These are phyloP conservation scores for Mastacembelus armatus DNA, from an alignment of 2,797 vertebrate genomes.

Conservation along the genomic window DNA sequence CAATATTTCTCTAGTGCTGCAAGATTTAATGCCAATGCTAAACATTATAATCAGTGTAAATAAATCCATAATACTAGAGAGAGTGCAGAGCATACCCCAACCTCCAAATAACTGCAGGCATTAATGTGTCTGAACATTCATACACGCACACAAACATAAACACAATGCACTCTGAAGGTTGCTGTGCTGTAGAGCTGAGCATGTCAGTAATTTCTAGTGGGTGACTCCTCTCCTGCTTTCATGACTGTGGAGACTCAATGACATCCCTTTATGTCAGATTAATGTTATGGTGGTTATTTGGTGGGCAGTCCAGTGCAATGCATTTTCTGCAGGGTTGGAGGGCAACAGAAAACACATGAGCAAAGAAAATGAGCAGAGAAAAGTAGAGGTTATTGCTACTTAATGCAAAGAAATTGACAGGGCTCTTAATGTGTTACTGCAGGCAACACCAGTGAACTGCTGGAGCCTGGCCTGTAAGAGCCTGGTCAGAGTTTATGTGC, in stretches of 20 bases:
- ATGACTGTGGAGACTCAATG: slow-evolving; percentile 50
- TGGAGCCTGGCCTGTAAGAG: slow-evolving; percentile 34
- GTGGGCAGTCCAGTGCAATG: slow-evolving; percentile 51
- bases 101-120: slow-evolving; percentile 26
- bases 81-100: slow-evolving; percentile 8
- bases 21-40: slow-evolving; percentile 39
- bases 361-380: slow-evolving; percentile 54
- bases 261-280: slow-evolving; percentile 66
- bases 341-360: slow-evolving; percentile 54
- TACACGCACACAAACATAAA: neutral
- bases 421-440: slow-evolving; percentile 48
- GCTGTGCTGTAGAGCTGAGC: slow-evolving; percentile 32
- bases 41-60: slow-evolving; percentile 66
- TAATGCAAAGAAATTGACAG: slow-evolving; percentile 69
- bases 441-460: slow-evolving; percentile 51
- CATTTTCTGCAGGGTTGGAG: slow-evolving; percentile 53
- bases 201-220: slow-evolving; percentile 47
- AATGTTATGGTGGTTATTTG: slow-evolving; percentile 68
- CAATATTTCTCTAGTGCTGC: slow-evolving; percentile 17
- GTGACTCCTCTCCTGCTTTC: slow-evolving; percentile 40
- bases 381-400: slow-evolving; percentile 49
- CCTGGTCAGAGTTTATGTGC: slow-evolving; percentile 44
- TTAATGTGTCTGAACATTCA: slow-evolving; percentile 16
- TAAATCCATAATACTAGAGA: slow-evolving; percentile 45
- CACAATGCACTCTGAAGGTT: slow-evolving; percentile 46